A percentile compares a stretch with the other conserved stretches of the same genome.
Conservation (phyloP, 2,113 vertebrate species). For the Pachyramphus minor region DNA sequence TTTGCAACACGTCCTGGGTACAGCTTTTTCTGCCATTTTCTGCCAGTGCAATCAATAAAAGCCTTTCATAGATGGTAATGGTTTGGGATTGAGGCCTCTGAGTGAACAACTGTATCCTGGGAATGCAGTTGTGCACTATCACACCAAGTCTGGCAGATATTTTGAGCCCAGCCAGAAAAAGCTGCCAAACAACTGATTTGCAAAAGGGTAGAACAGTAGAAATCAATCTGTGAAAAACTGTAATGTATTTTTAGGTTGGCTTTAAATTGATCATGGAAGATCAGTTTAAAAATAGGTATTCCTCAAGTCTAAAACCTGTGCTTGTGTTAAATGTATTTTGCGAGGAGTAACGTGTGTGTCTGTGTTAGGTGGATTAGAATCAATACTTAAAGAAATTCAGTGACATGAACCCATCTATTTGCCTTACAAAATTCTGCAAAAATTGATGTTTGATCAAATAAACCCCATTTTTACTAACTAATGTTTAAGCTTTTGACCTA, state of each 20-base stretch:
- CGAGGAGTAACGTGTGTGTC: not conserved
- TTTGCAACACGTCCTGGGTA: not conserved
- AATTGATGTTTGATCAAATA: not conserved
- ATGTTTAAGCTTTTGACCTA: not conserved
- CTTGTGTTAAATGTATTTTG: not conserved
- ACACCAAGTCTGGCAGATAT: not conserved
- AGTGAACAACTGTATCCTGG: not conserved
- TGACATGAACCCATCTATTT: not conserved
- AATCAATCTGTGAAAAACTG: not conserved
- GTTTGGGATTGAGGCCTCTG: not conserved
- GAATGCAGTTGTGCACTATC: not conserved
- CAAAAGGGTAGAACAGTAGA: not conserved
- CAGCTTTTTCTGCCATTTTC: not conserved
- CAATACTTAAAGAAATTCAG: not conserved
- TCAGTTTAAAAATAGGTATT: not conserved
- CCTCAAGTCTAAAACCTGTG: not conserved
- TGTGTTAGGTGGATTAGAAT: not conserved
- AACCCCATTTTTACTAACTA: accelerated
- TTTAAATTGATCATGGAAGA: not conserved
- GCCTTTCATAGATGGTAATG: not conserved
- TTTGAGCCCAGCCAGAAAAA: not conserved
- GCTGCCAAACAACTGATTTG: not conserved
- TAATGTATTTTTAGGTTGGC: not conserved
- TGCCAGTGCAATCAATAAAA: not conserved
- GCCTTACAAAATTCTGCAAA: not conserved